Conservation (phyloP, 1,140 invertebrate genomes). For the Vollenhovia emeryi region DNA sequence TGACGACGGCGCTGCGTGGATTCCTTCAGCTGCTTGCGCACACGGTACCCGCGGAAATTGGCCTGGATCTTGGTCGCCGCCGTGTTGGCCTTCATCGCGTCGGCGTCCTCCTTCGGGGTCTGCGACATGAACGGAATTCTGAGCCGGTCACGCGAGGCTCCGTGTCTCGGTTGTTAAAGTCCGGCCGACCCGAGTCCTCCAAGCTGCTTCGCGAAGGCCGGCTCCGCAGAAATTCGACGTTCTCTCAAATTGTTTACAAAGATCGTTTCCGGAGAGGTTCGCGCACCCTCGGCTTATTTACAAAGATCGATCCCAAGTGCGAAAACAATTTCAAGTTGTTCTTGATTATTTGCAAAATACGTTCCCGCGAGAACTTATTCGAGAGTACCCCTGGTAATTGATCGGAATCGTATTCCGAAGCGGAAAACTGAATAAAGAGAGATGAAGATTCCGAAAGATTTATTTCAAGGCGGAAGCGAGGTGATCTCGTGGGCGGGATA, state of each 20-base stretch:
- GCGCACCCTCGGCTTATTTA: conserved; percentile 4
- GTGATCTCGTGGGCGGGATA: not conserved
- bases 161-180: not conserved
- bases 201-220: not conserved
- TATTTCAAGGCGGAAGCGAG: conserved; percentile 2
- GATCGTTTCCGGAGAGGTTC: not conserved
- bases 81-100: conserved; percentile 77
- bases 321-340: conserved; percentile 12
- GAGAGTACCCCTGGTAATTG: not conserved
- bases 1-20: conserved; percentile 45
- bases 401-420: not conserved
- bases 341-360: not conserved
- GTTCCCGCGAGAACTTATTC: not conserved
- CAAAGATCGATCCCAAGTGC: not conserved
- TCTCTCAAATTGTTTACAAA: not conserved
- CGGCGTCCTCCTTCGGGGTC: conserved; percentile 39
- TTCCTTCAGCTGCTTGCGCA: conserved; percentile 87
- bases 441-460: conserved; percentile 5
- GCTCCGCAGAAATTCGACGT: not conserved
- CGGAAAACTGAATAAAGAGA: not conserved
- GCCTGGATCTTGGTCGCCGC: conserved; percentile 92
- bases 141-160: conserved; percentile 8
- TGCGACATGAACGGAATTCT: conserved; percentile 47
- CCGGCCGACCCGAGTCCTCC: not conserved
- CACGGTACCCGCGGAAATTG: conserved; percentile 89